Percentiles rank a stretch among this genome's conserved stretches.
These are phyloP conservation scores for Scaptomyza parva DNA, from an alignment of 2,888 invertebrate genomes.

Conservation along the genomic window DNA sequence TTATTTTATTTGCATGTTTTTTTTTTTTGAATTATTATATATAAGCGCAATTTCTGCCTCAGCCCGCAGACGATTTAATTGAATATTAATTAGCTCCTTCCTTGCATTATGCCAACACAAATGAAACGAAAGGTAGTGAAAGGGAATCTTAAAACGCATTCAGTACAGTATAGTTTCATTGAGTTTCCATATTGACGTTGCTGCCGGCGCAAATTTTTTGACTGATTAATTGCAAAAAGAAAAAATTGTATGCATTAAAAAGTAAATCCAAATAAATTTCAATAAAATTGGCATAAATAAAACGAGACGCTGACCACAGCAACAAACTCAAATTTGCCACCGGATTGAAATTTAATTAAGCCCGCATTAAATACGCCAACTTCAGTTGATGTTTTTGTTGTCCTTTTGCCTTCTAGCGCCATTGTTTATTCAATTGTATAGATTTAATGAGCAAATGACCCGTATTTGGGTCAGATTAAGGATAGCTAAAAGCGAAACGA, in stretches of 20 bases:
- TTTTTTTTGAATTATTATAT: too few relatives aligned
- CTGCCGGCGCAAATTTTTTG: conserved; percentile 3
- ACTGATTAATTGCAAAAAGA: conserved; percentile 18
- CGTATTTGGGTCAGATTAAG: conserved; percentile 25
- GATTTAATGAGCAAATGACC: conserved; percentile 37
- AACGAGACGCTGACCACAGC: not conserved
- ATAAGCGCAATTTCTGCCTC: conserved; percentile 26
- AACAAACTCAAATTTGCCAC: conserved; percentile 16
- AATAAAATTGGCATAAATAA: conserved; percentile 13
- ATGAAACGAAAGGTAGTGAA: not conserved
- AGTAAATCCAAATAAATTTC: conserved; percentile 2
- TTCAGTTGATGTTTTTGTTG: conserved; percentile 7
- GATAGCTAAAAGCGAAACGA: not conserved
- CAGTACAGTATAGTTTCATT: conserved; percentile 2
- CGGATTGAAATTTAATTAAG: conserved; percentile 45
- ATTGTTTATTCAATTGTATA: conserved; percentile 35
- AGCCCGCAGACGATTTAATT: conserved; percentile 35
- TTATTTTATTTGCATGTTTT: not conserved
- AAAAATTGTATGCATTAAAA: not conserved
- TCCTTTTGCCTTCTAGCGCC: not conserved
- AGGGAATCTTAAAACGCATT: conserved; percentile 13
- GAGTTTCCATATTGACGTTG: not conserved
- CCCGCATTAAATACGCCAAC: conserved; percentile 16
- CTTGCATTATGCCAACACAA: conserved; percentile 11
- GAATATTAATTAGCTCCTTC: conserved; percentile 44